Evolutionary conservation across 1,140 invertebrate genomes (phyloP).

Genomic region (Trissolcus basalis): DNA sequence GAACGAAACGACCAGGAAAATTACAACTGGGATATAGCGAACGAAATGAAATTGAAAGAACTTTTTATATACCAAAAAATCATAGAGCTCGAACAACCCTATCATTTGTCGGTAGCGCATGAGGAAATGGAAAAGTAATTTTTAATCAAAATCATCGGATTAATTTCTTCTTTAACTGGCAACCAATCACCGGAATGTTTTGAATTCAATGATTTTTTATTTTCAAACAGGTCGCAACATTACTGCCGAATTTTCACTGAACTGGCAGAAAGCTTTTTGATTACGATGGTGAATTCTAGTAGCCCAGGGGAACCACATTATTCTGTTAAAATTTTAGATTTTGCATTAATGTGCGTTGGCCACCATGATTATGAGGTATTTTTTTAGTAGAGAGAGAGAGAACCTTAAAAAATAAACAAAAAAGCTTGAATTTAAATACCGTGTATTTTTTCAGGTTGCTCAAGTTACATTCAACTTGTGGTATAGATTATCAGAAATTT

Average conservation of each 20-base stretch:
- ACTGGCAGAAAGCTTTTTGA: slow-evolving; percentile 92
- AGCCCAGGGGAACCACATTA: slow-evolving; percentile 81
- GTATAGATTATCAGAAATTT: slow-evolving; percentile 95
- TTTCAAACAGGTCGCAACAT: slow-evolving; percentile 84
- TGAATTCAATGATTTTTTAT: background rate
- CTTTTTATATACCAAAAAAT: slow-evolving; percentile 84
- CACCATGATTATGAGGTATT: slow-evolving; percentile 96
- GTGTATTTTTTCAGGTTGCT: slow-evolving; percentile 83
- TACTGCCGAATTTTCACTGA: slow-evolving; percentile 97
- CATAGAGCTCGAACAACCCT: slow-evolving; percentile 87
- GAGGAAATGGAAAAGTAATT: slow-evolving; percentile 90
- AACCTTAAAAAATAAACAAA: background rate
- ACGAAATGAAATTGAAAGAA: slow-evolving; percentile 81
- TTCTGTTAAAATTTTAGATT: slow-evolving; percentile 90
- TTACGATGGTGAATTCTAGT: slow-evolving; percentile 82
- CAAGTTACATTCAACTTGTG: slow-evolving; percentile 98
- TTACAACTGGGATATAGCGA: slow-evolving; percentile 71
- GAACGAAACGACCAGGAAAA: slow-evolving; percentile 78
- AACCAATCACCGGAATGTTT: background rate
- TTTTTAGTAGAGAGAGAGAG: background rate
- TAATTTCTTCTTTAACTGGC: background rate
- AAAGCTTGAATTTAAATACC: background rate
- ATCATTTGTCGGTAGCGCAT: slow-evolving; percentile 92
- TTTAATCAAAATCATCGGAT: slow-evolving; percentile 3
- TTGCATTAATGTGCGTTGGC: slow-evolving; percentile 93